Evolutionary conservation across 2,797 vertebrate species (phyloP), one percentile per base, ranked within the genome.

Genomic region (Spinibarbus caldwelli): DNA sequence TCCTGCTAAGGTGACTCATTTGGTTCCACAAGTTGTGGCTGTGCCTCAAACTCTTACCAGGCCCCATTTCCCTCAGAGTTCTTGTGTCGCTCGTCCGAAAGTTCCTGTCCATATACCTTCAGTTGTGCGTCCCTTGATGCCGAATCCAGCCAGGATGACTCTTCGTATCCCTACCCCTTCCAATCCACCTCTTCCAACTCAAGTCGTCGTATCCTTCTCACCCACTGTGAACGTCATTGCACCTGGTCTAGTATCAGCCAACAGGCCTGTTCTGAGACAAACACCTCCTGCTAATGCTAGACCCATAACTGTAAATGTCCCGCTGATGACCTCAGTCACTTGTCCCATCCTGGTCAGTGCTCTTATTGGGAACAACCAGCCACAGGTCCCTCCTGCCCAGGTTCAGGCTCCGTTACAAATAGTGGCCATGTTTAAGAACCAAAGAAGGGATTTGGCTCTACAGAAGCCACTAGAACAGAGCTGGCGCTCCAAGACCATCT

Each of bases 401-500:
- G 19, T 6, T 21, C 31, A 66, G 29, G 12, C 36, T 38, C 75
- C 82, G 0, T 80, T 90, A 59, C 77, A 83, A 52, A 79, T 87
- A 26, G 78, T 90, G n/a, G 86, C 78, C 57, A 85, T 90, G 78
- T 90, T 83, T 66, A 68, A 85, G 26, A 92, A 90, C 67, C 80
- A 80, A 47, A 91, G 89, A 73, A 80, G 78, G 68, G 81, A 91
- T 78, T 38, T 89, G 70, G 85, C 88, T 15, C 86, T 87, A 62
- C 64, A 87, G 68, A 87, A 87, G 29, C 89, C 59, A 2, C 34
- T 91, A 86, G 89, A 88, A 47, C 90, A 89, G 36, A 89, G 90
- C 72, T 95, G 95, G 95, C 92, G 93, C 21, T 88, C 91, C 34
- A 93, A 94, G 88, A 34, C 88, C 11, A 12, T 90, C 0, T 90